Percentiles rank a stretch among this genome's conserved stretches.
Evolutionary conservation across 2,888 invertebrate species (phyloP).

Genomic region (Eucriotettix oculatus): DNA sequence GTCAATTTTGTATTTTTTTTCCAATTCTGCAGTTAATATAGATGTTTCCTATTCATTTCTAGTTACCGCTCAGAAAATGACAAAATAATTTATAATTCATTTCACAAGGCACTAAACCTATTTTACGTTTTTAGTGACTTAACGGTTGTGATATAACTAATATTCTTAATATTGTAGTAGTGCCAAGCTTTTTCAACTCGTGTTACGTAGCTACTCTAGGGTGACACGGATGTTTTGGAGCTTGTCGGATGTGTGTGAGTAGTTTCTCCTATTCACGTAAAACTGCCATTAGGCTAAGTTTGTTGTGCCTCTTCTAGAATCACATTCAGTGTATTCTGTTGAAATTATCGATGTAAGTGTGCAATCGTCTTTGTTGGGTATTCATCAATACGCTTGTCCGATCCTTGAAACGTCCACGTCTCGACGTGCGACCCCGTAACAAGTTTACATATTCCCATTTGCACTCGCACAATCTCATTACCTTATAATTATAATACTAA

Average conservation of each 20-base stretch:
- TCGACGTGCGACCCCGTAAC: neutral
- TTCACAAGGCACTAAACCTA: too few relatives aligned
- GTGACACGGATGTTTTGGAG: slow-evolving; percentile 3
- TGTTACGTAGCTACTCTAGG: neutral
- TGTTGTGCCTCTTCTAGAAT: slow-evolving; percentile 10
- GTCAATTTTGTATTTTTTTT: too few relatives aligned
- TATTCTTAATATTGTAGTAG: neutral
- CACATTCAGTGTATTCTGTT: slow-evolving; percentile 9
- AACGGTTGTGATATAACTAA: slow-evolving; percentile 8
- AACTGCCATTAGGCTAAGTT: slow-evolving; percentile 12
- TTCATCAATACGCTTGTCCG: slow-evolving; percentile 7
- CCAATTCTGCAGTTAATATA: too few relatives aligned
- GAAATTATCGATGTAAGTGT: slow-evolving; percentile 7
- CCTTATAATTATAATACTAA: slow-evolving; percentile 15
- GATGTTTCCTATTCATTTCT: too few relatives aligned
- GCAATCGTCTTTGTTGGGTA: slow-evolving; percentile 6
- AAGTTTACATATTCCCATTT: slow-evolving; percentile 12
- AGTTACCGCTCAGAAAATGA: too few relatives aligned
- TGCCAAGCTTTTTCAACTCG: neutral
- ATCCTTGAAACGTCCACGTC: slow-evolving; percentile 4
- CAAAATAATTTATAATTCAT: too few relatives aligned
- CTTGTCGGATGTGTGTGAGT: slow-evolving; percentile 8
- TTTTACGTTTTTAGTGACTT: slow-evolving; percentile 1
- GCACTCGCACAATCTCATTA: slow-evolving; percentile 16
- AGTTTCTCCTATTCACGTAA: slow-evolving; percentile 9